Percentiles rank a stretch among this genome's conserved stretches.
Conservation (phyloP, 2,797 vertebrate genomes). For the Myotis findleyi region DNA sequence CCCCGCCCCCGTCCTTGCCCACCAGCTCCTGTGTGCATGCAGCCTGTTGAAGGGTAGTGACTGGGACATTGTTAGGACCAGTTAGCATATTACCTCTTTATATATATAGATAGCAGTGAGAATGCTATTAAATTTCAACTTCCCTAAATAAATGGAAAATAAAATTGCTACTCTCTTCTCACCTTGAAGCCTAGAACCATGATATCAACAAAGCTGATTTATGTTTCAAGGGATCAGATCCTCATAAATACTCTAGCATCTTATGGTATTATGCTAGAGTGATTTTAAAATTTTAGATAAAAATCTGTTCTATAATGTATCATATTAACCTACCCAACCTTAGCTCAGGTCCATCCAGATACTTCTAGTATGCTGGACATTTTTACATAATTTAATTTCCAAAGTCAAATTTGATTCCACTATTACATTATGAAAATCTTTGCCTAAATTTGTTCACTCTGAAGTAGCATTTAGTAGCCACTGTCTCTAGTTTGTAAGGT, state of each 20-base stretch:
- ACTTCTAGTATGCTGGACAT: background rate
- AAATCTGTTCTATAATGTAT: background rate
- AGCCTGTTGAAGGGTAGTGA: too few relatives aligned
- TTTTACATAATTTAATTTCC: conserved; percentile 59
- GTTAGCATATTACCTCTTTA: too few relatives aligned
- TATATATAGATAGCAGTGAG: background rate
- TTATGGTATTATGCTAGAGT: background rate
- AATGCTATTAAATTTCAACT: conserved; percentile 20
- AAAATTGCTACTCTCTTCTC: conserved; percentile 47
- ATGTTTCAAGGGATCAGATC: background rate
- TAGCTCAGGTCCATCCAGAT: background rate
- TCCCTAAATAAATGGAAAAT: conserved; percentile 60
- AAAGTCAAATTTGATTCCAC: conserved; percentile 59
- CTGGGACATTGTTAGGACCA: too few relatives aligned
- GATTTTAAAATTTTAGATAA: conserved; percentile 5
- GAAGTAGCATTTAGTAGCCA: background rate
- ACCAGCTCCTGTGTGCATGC: too few relatives aligned
- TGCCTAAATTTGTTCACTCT: conserved; percentile 53
- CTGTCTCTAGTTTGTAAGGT: conserved; percentile 35
- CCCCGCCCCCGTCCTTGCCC: too few relatives aligned
- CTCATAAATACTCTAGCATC: background rate
- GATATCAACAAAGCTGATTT: conserved; percentile 29
- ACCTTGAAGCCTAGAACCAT: conserved; percentile 5
- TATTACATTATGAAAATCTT: conserved; percentile 48
- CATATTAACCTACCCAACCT: background rate